Conservation (phyloP, 2,113 vertebrate genomes). For the Platysternon megacephalum region DNA sequence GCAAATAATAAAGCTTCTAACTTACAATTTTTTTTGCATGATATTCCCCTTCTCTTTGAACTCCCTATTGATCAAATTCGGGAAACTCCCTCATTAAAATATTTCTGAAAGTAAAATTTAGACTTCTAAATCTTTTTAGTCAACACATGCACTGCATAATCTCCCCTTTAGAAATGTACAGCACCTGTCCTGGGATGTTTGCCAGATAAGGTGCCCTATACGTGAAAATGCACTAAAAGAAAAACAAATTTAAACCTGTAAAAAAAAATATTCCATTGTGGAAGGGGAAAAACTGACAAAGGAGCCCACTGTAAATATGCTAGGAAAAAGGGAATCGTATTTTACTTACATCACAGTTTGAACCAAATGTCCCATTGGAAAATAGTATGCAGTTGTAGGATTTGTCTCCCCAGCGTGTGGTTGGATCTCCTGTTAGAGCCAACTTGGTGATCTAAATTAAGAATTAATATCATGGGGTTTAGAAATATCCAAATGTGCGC, state of each 20-base stretch:
- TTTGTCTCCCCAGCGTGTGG: slow-evolving; percentile 96
- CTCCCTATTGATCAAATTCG: neutral
- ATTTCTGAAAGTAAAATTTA: neutral
- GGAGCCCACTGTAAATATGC: neutral
- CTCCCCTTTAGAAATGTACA: neutral
- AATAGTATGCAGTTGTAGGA: slow-evolving; percentile 89
- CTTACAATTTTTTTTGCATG: neutral
- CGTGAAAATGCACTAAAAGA: neutral
- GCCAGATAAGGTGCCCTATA: neutral
- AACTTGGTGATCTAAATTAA: slow-evolving; percentile 78
- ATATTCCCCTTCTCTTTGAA: neutral
- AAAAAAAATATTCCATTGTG: neutral
- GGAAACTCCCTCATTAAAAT: neutral
- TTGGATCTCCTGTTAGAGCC: slow-evolving; percentile 85
- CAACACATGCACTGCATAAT: neutral
- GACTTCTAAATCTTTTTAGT: neutral
- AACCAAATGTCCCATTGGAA: slow-evolving; percentile 87
- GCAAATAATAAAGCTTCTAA: neutral
- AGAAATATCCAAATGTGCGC: neutral
- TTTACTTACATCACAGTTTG: slow-evolving; percentile 91
- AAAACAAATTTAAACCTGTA: neutral
- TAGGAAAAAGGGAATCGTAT: neutral
- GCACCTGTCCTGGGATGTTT: neutral
- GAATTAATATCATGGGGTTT: neutral
- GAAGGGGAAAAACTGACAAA: neutral